Base-by-base conservation (phyloP, 2,888 invertebrate species). In the Ptilodon capucinus region DNA sequence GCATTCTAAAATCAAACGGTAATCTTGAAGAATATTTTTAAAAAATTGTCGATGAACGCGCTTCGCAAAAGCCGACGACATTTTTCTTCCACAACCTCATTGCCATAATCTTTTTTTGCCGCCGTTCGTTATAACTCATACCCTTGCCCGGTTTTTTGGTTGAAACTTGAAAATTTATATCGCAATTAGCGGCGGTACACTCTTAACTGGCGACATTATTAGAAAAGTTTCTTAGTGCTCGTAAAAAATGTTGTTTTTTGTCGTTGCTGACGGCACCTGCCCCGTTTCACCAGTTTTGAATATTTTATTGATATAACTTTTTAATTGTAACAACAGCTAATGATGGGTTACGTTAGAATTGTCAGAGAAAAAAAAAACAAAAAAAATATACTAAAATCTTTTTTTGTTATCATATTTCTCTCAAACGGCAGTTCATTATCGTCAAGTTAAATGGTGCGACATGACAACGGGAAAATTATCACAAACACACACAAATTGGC, bases 111-210 rank as follows among this genome's bases (percentile, higher is more conserved):
- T 74, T 79, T 83, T 84, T 78, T 82, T 79, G 71, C 70, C 60
- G 59, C 61, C 57, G 61, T 60, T 70, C 74, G 75, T 70, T 71
- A 80, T 90, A 87, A 85, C 80, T 89, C 85, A 87, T 63, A 58
- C 61, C 71, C 64, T 66, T 69, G 72, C 38, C 38, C 38, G 60
- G 76, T 83, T 86, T 91, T 90, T 91, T 85, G 81, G 81, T 77
- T 71, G 68, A 81, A 88, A 88, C 84, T 84, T 83, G 86, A 68
- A 83, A 88, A 91, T 91, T 91, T 90, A 91, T 91, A 82, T 87
- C 78, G 89, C 81, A 91, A 91, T 91, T 91, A 90, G 87, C 81
- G 86, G 79, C 69, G 74, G 67, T 60, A 60, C 76, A 77, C 81
- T 81, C 78, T 83, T 79, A 81, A 83, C 79, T 75, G 69, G 70